A percentile compares a stretch with the other conserved stretches of the same genome.
phyloP scores from a whole-genome alignment of 2,113 vertebrate species.

The Thamnophis sirtalis region DNA sequence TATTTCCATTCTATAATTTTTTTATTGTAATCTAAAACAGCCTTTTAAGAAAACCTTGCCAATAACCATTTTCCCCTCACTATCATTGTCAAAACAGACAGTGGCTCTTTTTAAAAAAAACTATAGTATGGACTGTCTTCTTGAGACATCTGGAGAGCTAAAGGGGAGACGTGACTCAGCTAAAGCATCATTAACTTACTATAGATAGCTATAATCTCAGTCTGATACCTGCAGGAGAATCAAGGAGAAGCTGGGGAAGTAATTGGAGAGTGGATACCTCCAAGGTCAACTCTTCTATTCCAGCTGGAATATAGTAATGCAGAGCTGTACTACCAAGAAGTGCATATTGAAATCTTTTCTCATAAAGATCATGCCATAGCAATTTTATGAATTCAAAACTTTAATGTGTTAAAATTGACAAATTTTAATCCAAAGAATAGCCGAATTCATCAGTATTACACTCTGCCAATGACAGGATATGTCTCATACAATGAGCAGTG shows the following conservation, averaged over 20 bases:
- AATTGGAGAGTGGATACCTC: conserved; percentile 26
- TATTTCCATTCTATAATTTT: neutral
- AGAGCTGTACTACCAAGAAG: neutral
- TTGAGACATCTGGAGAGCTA: conserved; percentile 58
- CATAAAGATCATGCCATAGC: neutral
- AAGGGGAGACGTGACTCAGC: conserved; percentile 57
- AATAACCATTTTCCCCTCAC: conserved; percentile 44
- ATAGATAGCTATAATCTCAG: conserved; percentile 61
- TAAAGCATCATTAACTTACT: conserved; percentile 68
- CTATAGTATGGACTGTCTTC: conserved; percentile 12
- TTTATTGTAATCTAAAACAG: conserved; percentile 26
- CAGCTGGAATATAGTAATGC: neutral
- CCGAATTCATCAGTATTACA: neutral
- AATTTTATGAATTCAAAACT: neutral
- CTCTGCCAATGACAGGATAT: neutral
- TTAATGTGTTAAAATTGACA: neutral
- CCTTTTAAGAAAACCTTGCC: neutral
- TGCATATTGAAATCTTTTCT: neutral
- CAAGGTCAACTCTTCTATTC: neutral
- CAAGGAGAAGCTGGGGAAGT: conserved; percentile 33
- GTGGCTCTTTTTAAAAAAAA: neutral
- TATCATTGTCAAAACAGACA: conserved; percentile 14
- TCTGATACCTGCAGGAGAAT: conserved; percentile 44
- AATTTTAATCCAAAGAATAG: neutral
- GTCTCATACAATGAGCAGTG: neutral